Evolutionary conservation across 2,888 invertebrate species (phyloP), one percentile per base, ranked within the genome.

Genomic region (Caenorhabditis afra): DNA sequence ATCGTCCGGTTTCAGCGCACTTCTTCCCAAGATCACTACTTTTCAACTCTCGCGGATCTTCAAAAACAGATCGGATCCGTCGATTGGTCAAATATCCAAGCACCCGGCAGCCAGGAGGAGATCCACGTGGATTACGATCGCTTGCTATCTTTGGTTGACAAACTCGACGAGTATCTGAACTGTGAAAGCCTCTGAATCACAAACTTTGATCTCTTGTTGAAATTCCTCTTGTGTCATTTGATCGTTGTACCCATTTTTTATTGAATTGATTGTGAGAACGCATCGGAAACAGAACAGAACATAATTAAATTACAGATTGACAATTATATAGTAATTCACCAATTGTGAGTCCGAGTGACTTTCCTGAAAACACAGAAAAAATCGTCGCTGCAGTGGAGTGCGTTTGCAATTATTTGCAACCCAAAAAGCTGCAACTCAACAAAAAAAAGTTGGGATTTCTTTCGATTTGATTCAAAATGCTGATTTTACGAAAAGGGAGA

Each of bases 341-440:
- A 75, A 49, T 75, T 75, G 59, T 75, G 45, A 18, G 67, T 67
- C 67, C 75, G 53, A 44, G 75, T 75, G 67, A 75, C 75, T 67
- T 75, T 75, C 59, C 75, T 75, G 75, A 67, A 75, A 75, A 59
- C n/a, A 20, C n/a, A 8, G 16, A 22, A 29, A 37, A 5, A 59
- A 52, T 52, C 11, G 50, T 58, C 20, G 8, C 3, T 44, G 3
- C 29, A 29, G 29, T 29, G 29, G 29, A 29, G 29, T 7, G 29
- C 29, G 29, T 29, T 29, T 29, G 3, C 29, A 29, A 29, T 7
- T 7, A 7, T 29, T 29, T 29, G 7, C 29, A 7, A 29, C 29
- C 37, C 8, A 16, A 41, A 18, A 47, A 66, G 55, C 57, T 66
- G 44, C 14, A 66, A 57, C 66, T 37, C n/a, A 66, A 49, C 14